These are phyloP conservation scores for Characodon lateralis DNA, from an alignment of 2,797 vertebrate genomes.

Conservation along the genomic window DNA sequence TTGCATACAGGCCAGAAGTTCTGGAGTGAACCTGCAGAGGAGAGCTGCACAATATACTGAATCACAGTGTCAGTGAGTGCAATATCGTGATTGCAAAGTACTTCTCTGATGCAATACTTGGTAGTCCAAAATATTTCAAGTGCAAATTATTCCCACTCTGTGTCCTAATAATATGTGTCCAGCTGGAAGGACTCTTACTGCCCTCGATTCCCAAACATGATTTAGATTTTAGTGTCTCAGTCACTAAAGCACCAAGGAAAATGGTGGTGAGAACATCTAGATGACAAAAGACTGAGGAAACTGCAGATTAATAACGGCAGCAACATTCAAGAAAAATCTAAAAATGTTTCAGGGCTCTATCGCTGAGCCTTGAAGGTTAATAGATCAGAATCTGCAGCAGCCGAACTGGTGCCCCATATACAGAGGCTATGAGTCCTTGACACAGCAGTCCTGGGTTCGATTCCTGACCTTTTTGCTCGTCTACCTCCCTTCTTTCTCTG, in stretches of 20 bases:
- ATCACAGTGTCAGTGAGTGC: neutral
- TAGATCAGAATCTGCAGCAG: neutral
- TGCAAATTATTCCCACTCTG: neutral
- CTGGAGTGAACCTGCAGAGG: neutral
- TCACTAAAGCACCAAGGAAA: neutral
- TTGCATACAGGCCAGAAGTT: neutral
- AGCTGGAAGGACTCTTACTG: neutral
- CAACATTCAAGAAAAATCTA: neutral
- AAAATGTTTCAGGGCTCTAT: neutral
- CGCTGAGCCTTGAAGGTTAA: slow-evolving; percentile 15
- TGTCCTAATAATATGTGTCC: neutral
- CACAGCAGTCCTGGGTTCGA: too few relatives aligned
- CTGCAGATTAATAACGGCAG: neutral
- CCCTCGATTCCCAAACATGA: neutral
- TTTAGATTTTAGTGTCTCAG: neutral
- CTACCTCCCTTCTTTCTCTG: too few relatives aligned
- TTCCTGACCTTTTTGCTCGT: too few relatives aligned
- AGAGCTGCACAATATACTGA: neutral
- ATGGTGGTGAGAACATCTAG: neutral
- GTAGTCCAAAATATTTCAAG: neutral
- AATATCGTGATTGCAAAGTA: neutral
- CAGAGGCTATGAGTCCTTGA: too few relatives aligned
- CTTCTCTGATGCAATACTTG: neutral
- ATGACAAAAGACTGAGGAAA: neutral
- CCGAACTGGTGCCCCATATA: too few relatives aligned